Evolutionary conservation across 2,113 vertebrate species (phyloP).

Genomic region (Columba livia): DNA sequence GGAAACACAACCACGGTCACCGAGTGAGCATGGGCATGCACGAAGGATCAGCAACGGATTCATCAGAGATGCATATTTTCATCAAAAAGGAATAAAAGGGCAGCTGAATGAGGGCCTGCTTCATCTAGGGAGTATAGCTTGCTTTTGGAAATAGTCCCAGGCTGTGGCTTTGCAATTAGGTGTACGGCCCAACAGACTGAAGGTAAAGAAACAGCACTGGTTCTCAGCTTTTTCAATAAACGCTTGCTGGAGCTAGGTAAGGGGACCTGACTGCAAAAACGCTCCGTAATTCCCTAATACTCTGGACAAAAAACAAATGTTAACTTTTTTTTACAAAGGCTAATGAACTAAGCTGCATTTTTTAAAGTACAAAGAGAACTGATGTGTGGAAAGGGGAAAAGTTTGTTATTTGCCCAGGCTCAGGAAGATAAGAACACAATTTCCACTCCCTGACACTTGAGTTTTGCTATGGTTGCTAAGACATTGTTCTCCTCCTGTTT

Average conservation of each 20-base stretch:
- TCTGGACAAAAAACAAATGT: neutral
- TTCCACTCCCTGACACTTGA: neutral
- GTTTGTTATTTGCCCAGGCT: neutral
- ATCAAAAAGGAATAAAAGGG: conserved; percentile 2
- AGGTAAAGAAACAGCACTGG: neutral
- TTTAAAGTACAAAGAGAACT: neutral
- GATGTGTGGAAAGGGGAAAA: neutral
- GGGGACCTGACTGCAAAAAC: neutral
- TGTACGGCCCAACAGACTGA: neutral
- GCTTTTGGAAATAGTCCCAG: conserved; percentile 18
- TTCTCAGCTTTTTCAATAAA: neutral
- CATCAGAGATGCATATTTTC: neutral
- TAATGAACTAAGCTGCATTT: neutral
- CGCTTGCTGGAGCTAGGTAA: neutral
- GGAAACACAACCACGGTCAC: neutral
- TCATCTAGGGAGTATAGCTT: neutral
- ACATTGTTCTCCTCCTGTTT: fast-evolving
- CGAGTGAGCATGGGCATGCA: fast-evolving
- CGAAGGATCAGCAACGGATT: neutral
- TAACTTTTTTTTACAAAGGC: neutral
- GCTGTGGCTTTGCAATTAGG: neutral
- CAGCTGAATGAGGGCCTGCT: conserved; percentile 1
- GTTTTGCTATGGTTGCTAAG: neutral
- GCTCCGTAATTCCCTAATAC: neutral
- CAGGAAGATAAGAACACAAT: neutral